Evolutionary conservation across 1,140 invertebrate species (phyloP).

Genomic region (Conus ventricosus): DNA sequence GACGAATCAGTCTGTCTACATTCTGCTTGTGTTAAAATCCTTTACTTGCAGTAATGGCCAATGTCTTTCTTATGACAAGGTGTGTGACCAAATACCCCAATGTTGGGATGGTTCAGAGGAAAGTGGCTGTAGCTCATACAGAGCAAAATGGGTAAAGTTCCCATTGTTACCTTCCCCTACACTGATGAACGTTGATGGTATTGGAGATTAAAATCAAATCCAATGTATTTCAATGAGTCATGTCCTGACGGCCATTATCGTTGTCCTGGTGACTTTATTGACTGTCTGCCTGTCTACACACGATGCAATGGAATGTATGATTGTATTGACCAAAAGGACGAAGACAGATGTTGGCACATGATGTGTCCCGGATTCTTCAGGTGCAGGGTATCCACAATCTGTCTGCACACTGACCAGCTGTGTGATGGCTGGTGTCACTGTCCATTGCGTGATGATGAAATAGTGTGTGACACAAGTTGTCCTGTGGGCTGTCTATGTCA

Average conservation of each 20-base stretch:
- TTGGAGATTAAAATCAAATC: background rate
- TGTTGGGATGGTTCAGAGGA: slow-evolving; percentile 8
- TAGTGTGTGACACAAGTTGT: background rate
- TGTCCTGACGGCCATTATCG: background rate
- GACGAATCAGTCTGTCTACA: background rate
- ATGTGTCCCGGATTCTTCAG: background rate
- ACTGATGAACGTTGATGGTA: background rate
- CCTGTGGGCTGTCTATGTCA: background rate
- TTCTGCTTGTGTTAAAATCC: background rate
- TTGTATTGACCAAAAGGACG: background rate
- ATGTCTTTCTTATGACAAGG: background rate
- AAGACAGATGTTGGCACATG: background rate
- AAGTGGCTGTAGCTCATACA: too few relatives aligned
- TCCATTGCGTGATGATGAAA: background rate
- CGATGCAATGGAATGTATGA: slow-evolving; percentile 40
- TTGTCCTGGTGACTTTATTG: background rate
- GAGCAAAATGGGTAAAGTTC: too few relatives aligned
- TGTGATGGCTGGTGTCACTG: slow-evolving; percentile 27
- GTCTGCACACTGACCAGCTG: background rate
- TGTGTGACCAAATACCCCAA: background rate
- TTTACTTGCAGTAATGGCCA: background rate
- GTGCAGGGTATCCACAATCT: background rate
- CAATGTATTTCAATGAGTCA: too few relatives aligned
- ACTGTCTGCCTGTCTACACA: slow-evolving; percentile 30
- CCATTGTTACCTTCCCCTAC: background rate